phyloP scores from a whole-genome alignment of 2,888 invertebrate genomes.

The Patella ulyssiponensis region DNA sequence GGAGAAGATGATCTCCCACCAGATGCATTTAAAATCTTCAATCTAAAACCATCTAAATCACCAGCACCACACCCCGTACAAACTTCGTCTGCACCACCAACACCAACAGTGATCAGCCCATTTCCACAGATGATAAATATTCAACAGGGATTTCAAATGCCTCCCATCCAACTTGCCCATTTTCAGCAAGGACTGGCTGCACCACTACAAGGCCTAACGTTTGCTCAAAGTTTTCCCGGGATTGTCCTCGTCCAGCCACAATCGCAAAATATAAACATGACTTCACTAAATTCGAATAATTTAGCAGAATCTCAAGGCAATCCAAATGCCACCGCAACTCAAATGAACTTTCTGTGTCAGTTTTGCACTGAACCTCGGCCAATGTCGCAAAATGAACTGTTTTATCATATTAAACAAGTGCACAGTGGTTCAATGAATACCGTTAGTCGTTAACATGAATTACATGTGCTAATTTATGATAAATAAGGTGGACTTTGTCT shows the following conservation, averaged over 20 bases:
- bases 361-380: no score
- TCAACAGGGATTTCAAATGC: background rate
- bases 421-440: no score
- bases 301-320: background rate
- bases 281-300: background rate
- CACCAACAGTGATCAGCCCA: background rate
- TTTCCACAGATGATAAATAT: background rate
- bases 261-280: background rate
- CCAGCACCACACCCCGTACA: slow-evolving; percentile 17
- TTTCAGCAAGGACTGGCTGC: background rate
- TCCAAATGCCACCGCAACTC: no score
- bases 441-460: no score
- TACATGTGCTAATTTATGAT: no score
- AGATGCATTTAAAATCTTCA: slow-evolving; percentile 62
- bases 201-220: background rate
- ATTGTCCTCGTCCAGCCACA: background rate
- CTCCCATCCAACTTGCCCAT: background rate
- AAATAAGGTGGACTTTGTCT: no score
- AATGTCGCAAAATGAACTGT: no score
- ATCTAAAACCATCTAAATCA: slow-evolving; percentile 48
- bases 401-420: no score
- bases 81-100: background rate
- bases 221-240: background rate
- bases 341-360: no score
- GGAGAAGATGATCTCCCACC: slow-evolving; percentile 46